phyloP scores from a whole-genome alignment of 64 coral and sea anemone species.

The Anthopleura sola region DNA sequence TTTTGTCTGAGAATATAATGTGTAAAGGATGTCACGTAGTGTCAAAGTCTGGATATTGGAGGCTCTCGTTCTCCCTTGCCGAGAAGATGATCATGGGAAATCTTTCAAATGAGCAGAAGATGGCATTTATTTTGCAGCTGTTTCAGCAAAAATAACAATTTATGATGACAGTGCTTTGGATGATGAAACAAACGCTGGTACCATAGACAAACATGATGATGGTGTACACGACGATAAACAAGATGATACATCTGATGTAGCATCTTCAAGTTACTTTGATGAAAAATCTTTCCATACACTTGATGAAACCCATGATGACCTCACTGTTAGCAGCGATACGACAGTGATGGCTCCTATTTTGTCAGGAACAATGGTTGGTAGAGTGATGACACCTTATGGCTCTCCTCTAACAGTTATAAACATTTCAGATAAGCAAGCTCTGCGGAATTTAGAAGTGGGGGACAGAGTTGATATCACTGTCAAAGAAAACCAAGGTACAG shows the following conservation, averaged over 20 bases:
- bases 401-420: not conserved
- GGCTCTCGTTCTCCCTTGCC: slow-evolving; percentile 35
- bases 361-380: not conserved
- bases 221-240: not conserved
- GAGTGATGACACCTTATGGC: not conserved
- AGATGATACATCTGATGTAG: not conserved
- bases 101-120: slow-evolving; percentile 21
- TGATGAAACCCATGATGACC: not conserved
- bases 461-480: not conserved
- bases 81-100: slow-evolving; percentile 27
- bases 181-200: not conserved
- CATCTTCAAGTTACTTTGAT: not conserved
- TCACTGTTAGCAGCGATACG: not conserved
- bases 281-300: not conserved
- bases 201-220: not conserved
- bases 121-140: slow-evolving; percentile 20
- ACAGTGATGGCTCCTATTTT: not conserved
- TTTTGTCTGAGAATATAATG: slow-evolving; percentile 32
- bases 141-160: slow-evolving; percentile 16
- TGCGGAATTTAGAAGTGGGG: not conserved
- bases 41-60: slow-evolving; percentile 40
- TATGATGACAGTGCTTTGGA: slow-evolving; percentile 15
- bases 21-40: slow-evolving; percentile 34
- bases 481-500: not conserved
- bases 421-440: not conserved